Evolutionary conservation across 2,888 invertebrate species (phyloP).

Genomic region (Unio pictorum): DNA sequence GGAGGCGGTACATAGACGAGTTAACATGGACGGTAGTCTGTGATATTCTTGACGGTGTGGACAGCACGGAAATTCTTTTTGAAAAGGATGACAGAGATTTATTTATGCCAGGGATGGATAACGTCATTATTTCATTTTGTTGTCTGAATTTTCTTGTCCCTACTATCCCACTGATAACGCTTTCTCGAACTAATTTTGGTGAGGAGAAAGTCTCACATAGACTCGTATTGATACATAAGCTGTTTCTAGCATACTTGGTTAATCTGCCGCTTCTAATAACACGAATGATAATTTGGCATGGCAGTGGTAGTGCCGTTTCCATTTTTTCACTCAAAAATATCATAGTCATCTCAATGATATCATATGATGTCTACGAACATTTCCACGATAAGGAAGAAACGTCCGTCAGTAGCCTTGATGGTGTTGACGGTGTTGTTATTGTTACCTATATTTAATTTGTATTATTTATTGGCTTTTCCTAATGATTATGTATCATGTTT

Average conservation of each 20-base stretch:
- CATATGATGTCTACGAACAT: conserved; percentile 54
- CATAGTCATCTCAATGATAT: conserved; percentile 73
- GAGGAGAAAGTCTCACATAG: conserved; percentile 52
- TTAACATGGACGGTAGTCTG: conserved; percentile 74
- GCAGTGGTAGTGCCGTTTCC: conserved; percentile 73
- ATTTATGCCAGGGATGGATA: conserved; percentile 66
- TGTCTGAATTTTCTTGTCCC: conserved; percentile 76
- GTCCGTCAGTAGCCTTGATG: too few relatives aligned
- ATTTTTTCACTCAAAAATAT: conserved; percentile 77
- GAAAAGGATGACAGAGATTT: conserved; percentile 48
- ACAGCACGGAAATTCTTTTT: conserved; percentile 74
- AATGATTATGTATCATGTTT: too few relatives aligned
- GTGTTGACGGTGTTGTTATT: too few relatives aligned
- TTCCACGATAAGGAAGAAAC: too few relatives aligned
- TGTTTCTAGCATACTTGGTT: conserved; percentile 74
- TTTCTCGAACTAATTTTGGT: conserved; percentile 74
- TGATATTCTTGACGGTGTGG: conserved; percentile 76
- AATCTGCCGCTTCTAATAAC: conserved; percentile 75
- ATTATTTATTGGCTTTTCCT: too few relatives aligned
- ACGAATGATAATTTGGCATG: conserved; percentile 75
- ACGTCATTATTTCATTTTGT: conserved; percentile 73
- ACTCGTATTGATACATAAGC: conserved; percentile 68
- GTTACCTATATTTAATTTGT: too few relatives aligned
- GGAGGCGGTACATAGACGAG: conserved; percentile 73
- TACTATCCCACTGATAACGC: conserved; percentile 74